phyloP scores from a whole-genome alignment of 53 echinoderm and acorn worm genomes.

The Temnopleurus reevesii region DNA sequence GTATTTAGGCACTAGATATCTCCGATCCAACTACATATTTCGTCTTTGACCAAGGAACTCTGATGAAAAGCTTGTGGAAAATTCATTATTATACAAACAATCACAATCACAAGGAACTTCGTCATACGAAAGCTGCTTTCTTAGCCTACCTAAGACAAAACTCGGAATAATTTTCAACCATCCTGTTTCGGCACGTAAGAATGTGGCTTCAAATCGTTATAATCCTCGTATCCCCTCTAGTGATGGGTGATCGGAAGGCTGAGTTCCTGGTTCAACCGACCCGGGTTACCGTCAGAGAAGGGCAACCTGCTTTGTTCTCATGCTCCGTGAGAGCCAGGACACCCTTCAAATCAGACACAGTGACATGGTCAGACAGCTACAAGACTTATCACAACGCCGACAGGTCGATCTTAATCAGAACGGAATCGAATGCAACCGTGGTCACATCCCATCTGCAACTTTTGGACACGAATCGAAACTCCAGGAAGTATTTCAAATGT shows the following conservation, averaged over 20 bases:
- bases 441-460: neutral
- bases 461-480: slow-evolving; percentile 2
- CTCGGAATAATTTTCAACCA: too few species aligned
- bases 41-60: too few species aligned
- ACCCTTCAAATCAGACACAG: neutral
- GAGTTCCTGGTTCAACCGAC: neutral
- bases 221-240: neutral
- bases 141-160: too few species aligned
- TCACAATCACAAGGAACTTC: too few species aligned
- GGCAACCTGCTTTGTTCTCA: neutral
- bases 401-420: neutral
- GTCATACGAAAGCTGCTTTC: too few species aligned
- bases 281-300: neutral
- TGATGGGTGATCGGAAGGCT: neutral
- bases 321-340: neutral
- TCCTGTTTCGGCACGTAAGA: too few species aligned
- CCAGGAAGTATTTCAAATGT: neutral
- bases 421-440: neutral
- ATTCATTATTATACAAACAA: too few species aligned
- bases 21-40: too few species aligned
- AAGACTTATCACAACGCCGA: neutral
- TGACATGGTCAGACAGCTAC: slow-evolving; percentile 20
- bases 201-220: neutral
- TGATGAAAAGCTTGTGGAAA: too few species aligned
- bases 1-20: too few species aligned